These are phyloP conservation scores for Myodes glareolus DNA, from an alignment of 2,113 vertebrate species.

Conservation along the genomic window DNA sequence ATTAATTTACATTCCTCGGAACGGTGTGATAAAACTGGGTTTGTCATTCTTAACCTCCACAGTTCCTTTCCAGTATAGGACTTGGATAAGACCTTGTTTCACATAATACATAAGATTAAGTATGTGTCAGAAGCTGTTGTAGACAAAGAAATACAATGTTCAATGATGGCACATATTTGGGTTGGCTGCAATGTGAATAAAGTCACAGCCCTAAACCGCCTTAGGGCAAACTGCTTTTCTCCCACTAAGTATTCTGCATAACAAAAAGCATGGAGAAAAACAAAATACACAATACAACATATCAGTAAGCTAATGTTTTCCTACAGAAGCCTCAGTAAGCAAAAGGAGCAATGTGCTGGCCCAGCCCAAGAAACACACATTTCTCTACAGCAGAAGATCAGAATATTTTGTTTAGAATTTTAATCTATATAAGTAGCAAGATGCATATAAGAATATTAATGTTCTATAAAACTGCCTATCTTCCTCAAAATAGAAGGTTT, in stretches of 20 bases:
- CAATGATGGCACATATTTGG: fast-evolving
- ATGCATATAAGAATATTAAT: not conserved
- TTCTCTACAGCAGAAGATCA: not conserved
- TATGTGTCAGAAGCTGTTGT: not conserved
- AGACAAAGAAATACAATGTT: fast-evolving
- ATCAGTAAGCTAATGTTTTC: fast-evolving
- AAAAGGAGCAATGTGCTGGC: not conserved
- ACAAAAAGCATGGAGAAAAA: not conserved
- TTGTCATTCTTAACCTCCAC: fast-evolving
- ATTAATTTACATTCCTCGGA: fast-evolving
- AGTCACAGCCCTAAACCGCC: not conserved
- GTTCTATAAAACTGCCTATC: not conserved
- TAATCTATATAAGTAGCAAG: not conserved
- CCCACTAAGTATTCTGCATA: not conserved
- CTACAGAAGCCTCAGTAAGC: not conserved
- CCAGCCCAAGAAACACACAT: not conserved
- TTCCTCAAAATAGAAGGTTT: too few relatives aligned
- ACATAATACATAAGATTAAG: fast-evolving
- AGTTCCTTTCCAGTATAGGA: not conserved
- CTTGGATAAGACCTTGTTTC: fast-evolving
- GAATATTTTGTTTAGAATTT: not conserved
- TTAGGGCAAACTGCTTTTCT: too few relatives aligned
- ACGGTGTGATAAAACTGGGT: fast-evolving
- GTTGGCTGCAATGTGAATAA: not conserved
- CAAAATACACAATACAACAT: fast-evolving